Conservation (phyloP, 2,888 invertebrate genomes). For the Volucella inanis region DNA sequence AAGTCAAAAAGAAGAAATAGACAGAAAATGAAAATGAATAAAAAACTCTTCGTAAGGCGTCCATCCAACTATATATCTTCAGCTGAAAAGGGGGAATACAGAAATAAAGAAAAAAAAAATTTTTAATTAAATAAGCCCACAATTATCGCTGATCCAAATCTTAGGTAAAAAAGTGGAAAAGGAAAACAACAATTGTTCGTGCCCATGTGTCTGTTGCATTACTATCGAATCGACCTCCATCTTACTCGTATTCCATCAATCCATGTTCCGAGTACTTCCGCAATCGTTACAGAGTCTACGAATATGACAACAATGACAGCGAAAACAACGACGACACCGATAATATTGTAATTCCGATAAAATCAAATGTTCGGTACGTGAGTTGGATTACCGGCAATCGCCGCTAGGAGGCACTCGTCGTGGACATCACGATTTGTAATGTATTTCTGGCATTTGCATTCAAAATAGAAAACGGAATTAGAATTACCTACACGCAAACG, state of each 20-base stretch:
- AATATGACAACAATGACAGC: too few relatives aligned
- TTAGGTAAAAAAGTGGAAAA: conserved; percentile 22
- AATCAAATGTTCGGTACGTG: conserved; percentile 46
- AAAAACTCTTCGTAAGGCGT: not conserved
- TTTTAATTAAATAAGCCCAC: conserved; percentile 11
- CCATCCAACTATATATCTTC: conserved; percentile 32
- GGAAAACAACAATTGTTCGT: conserved; percentile 19
- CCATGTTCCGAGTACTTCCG: conserved; percentile 43
- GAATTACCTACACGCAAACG: conserved; percentile 52
- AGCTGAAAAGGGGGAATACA: conserved; percentile 8
- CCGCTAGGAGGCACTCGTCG: conserved; percentile 3
- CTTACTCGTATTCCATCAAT: conserved; percentile 23
- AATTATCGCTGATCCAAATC: conserved; percentile 63
- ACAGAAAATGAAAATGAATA: conserved; percentile 1
- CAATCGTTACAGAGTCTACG: conserved; percentile 14
- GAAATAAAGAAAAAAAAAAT: not conserved
- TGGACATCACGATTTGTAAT: not conserved
- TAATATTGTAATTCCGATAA: conserved; percentile 20
- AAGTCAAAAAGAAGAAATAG: conserved; percentile 18
- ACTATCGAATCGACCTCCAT: conserved; percentile 57
- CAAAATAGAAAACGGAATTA: conserved; percentile 56
- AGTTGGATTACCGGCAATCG: conserved; percentile 39
- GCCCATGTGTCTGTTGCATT: conserved; percentile 20
- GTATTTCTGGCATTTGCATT: conserved; percentile 37
- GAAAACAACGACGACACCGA: conserved; percentile 24